phyloP scores from a whole-genome alignment of 2,113 vertebrate genomes.

The Arizona elegans region DNA sequence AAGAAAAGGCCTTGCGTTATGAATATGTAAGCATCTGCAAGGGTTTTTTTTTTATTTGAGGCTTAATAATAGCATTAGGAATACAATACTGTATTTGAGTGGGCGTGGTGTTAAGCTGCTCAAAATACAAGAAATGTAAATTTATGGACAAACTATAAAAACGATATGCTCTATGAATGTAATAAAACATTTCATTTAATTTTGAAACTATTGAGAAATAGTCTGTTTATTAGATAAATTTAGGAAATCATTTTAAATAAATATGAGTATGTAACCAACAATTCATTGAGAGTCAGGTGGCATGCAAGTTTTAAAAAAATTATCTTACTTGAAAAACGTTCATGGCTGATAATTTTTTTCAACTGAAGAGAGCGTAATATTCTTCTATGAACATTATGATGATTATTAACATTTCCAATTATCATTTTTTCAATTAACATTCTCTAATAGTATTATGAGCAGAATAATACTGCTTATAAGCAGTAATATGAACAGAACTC shows the following conservation, averaged over 20 bases:
- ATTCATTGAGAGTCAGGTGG: neutral
- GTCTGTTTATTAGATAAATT: neutral
- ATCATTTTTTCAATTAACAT: neutral
- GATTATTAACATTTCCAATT: neutral
- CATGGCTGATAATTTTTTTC: neutral
- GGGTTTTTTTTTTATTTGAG: neutral
- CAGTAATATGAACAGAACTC: neutral
- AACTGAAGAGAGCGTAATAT: neutral
- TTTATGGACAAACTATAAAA: neutral
- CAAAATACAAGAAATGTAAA: neutral
- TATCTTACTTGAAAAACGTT: neutral
- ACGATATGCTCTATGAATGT: neutral
- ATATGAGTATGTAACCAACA: neutral
- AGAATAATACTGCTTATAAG: neutral
- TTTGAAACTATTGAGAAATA: neutral
- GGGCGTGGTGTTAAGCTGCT: neutral
- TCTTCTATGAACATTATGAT: neutral
- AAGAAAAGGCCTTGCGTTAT: neutral
- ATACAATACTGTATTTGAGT: neutral
- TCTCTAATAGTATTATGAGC: neutral
- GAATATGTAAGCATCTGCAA: neutral
- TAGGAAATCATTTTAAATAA: neutral
- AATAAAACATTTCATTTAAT: neutral
- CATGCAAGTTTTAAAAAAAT: neutral
- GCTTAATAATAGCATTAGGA: neutral